A percentile compares a stretch with the other conserved stretches of the same genome.
Conservation (phyloP, 2,797 vertebrate species). For the Rhabdophis nuchalis region DNA sequence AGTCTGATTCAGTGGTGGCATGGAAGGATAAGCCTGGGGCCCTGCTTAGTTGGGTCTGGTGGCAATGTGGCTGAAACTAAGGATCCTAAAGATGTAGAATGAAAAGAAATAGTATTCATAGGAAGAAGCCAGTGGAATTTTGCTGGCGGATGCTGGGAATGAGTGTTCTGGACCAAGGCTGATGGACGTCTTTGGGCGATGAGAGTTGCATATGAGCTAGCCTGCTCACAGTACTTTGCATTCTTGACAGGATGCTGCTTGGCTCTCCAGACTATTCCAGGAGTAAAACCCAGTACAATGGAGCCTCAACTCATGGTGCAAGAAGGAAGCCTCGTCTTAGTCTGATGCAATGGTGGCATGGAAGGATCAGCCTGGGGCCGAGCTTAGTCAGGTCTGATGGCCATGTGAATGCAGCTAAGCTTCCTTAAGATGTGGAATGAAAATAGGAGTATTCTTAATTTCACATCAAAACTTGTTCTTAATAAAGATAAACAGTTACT, state of each 20-base stretch:
- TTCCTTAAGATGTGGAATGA: background rate
- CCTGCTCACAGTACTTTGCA: background rate
- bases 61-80: background rate
- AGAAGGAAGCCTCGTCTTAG: background rate
- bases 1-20: no score
- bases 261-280: background rate
- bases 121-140: no score
- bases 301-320: background rate
- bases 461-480: background rate
- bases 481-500: conserved; percentile 37
- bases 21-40: background rate
- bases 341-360: background rate
- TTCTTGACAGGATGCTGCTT: background rate
- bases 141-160: background rate
- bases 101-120: no score
- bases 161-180: background rate
- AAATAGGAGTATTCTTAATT: conserved; percentile 6
- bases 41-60: background rate
- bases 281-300: background rate
- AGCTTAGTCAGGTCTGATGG: background rate
- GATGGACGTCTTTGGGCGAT: background rate
- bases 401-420: background rate
- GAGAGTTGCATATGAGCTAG: background rate
- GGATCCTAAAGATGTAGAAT: background rate
- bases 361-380: background rate